Evolutionary conservation across 2,113 vertebrate species (phyloP).

Genomic region (Eublepharis macularius): DNA sequence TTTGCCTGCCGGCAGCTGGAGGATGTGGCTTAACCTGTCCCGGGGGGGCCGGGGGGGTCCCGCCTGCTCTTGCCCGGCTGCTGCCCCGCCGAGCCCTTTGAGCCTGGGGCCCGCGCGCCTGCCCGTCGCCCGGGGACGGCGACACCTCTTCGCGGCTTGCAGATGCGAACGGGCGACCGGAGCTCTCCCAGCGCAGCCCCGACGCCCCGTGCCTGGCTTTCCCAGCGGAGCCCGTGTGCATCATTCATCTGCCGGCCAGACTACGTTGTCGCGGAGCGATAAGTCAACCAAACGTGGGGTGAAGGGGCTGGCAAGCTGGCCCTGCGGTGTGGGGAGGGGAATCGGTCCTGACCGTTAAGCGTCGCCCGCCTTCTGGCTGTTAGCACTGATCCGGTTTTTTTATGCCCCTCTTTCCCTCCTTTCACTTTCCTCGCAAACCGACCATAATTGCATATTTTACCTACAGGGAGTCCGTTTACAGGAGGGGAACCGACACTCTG

Average conservation of each 20-base stretch:
- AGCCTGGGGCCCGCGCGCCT: background rate
- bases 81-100: background rate
- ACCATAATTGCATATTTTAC: constrained; percentile 31
- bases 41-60: too few relatives aligned
- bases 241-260: background rate
- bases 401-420: background rate
- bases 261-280: background rate
- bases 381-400: constrained; percentile 18
- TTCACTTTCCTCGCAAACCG: background rate
- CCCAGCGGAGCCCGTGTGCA: too few relatives aligned
- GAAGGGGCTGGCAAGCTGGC: too few relatives aligned
- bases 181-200: too few relatives aligned
- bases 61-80: background rate
- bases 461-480: constrained; percentile 38
- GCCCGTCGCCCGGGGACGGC: background rate
- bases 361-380: background rate
- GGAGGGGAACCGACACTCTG: constrained; percentile 46
- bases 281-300: background rate
- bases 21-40: background rate
- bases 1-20: too few relatives aligned
- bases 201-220: too few relatives aligned
- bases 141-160: background rate
- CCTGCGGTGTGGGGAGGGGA: background rate
- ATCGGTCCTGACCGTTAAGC: background rate
- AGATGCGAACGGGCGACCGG: too few relatives aligned